Conservation (phyloP, 2,888 invertebrate genomes). For the Digitonthophagus gazella region DNA sequence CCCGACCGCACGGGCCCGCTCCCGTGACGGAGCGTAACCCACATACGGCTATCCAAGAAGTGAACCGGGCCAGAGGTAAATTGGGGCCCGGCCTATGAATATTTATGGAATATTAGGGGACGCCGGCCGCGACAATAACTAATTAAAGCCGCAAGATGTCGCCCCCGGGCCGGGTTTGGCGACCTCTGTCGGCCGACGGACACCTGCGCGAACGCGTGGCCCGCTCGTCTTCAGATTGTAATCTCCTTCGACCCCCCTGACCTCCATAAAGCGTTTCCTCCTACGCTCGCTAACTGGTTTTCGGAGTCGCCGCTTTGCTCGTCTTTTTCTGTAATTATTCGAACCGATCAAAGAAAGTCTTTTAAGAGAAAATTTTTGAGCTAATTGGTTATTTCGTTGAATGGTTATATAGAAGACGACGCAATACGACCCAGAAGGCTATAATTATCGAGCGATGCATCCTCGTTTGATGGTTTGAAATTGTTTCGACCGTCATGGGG, state of each 20-base stretch:
- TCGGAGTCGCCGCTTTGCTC: slow-evolving; percentile 34
- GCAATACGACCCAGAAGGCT: no score
- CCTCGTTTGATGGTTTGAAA: background rate
- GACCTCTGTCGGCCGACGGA: slow-evolving; percentile 39
- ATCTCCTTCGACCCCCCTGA: slow-evolving; percentile 45
- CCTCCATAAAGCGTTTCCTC: slow-evolving; percentile 46
- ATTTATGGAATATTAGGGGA: slow-evolving; percentile 41
- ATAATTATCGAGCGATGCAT: background rate
- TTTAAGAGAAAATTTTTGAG: no score
- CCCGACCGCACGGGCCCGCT: slow-evolving; percentile 32
- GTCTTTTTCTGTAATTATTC: background rate
- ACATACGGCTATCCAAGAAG: slow-evolving; percentile 5
- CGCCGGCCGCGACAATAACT: slow-evolving; percentile 45
- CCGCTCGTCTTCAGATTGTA: slow-evolving; percentile 45
- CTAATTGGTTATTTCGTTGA: no score
- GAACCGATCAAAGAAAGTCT: no score
- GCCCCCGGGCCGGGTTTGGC: slow-evolving; percentile 36
- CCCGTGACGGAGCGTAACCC: slow-evolving; percentile 20
- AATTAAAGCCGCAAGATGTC: slow-evolving; percentile 50
- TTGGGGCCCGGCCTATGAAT: slow-evolving; percentile 37
- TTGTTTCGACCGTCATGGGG: background rate
- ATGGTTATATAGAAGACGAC: no score
- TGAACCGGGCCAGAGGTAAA: slow-evolving; percentile 19
- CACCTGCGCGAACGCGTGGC: slow-evolving; percentile 50
- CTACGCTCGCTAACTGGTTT: slow-evolving; percentile 46